Evolutionary conservation across 2,888 invertebrate genomes (phyloP), one percentile per base, ranked within the genome.

Genomic region (Torymus tubicola): DNA sequence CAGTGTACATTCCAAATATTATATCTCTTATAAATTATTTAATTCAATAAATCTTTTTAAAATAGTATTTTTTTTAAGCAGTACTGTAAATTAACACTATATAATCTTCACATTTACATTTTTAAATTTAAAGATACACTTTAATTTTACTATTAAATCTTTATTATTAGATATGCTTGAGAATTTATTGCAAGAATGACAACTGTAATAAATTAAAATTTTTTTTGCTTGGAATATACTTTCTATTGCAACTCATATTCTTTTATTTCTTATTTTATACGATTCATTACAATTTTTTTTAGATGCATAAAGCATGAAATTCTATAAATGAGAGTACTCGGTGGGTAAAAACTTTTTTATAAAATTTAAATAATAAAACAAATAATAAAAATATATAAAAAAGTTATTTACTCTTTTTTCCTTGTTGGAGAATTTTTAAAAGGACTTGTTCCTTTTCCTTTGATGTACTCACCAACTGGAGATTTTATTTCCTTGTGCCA

Each of bases 391-490:
- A 73, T 76, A 70, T 73, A 79, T 79, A 79, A 72, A 79, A 69
- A 8, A 18, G 8, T 52, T 60, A 13, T 61, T 63, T 78, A 78
- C 13, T 57, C 24, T 75, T 76, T 78, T 31, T 79, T 81, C 52
- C 79, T 83, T 55, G 1, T 74, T 64, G 81, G 80, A 67, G 83
- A 83, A 63, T 16, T 61, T 80, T 81, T 57, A 61, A 77, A 83
- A 60, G 83, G 83, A 64, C 79, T 81, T 67, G 24, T 73, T 18
- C 81, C 77, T 63, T 81, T 82, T 58, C 84, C 82, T 81, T 68
- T 81, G 42, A 85, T 85, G 42, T 85, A 85, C 67, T 85, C 83
- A 18, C 80, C 80, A 61, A 85, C 82, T 21, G 85, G 85, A 31
- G 85, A 85, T 57, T 80, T 80, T 13, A 84, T 72, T 65, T 85